Evolutionary conservation across 2,797 vertebrate genomes (phyloP).

Genomic region (Fistularia tabacaria): DNA sequence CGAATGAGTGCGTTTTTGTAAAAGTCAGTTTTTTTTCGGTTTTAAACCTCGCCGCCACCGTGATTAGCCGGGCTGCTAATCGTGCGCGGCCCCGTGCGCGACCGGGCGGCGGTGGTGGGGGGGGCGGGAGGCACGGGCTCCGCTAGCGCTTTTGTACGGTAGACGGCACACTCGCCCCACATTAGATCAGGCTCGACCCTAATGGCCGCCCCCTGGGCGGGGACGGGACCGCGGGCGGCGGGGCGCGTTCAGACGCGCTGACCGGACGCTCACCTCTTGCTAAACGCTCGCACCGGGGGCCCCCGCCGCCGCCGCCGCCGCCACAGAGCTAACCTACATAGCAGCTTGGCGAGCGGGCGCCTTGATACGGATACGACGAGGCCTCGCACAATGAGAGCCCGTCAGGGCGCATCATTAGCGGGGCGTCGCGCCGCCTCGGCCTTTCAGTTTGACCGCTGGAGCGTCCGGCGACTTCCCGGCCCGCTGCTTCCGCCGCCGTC

Average conservation of each 20-base stretch:
- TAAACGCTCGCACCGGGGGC: slow-evolving; percentile 50
- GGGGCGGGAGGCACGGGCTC: slow-evolving; percentile 2
- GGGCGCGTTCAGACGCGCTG: slow-evolving; percentile 61
- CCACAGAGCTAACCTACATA: slow-evolving; percentile 63
- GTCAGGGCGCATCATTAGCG: too few relatives aligned
- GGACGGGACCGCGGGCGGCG: slow-evolving; percentile 38
- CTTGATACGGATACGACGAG: slow-evolving; percentile 60
- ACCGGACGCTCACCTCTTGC: slow-evolving; percentile 76
- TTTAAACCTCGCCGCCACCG: too few relatives aligned
- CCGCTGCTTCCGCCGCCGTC: too few relatives aligned
- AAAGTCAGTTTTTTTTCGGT: too few relatives aligned
- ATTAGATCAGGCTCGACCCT: slow-evolving; percentile 51
- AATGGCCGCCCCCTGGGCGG: slow-evolving; percentile 53
- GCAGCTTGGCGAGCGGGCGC: slow-evolving; percentile 42
- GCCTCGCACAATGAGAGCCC: slow-evolving; percentile 4
- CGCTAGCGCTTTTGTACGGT: slow-evolving; percentile 48
- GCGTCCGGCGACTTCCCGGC: background rate
- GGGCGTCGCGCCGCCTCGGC: background rate
- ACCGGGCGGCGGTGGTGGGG: slow-evolving; percentile 1
- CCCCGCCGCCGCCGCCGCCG: slow-evolving; percentile 54
- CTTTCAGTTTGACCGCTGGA: background rate
- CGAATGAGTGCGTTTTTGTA: too few relatives aligned
- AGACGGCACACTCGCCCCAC: slow-evolving; percentile 72
- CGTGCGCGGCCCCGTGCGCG: too few relatives aligned
- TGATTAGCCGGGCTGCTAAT: slow-evolving; percentile 18